phyloP scores from a whole-genome alignment of 2,888 invertebrate species.

The Amphipyra berbera region DNA sequence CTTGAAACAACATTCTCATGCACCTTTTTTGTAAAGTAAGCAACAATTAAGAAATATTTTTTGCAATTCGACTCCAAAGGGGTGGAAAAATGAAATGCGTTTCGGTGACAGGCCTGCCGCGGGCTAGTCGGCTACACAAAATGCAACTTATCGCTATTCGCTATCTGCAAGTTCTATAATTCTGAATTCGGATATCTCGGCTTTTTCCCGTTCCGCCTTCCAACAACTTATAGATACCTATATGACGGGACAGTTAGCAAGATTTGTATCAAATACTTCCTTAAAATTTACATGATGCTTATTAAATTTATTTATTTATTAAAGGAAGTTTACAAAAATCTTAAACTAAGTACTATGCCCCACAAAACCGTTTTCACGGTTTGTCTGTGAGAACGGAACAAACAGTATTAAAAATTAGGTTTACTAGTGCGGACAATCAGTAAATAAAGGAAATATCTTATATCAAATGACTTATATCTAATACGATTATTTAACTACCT shows the following conservation, averaged over 20 bases:
- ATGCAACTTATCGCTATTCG: slow-evolving; percentile 39
- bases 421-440: no score
- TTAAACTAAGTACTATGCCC: no score
- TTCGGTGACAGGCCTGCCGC: slow-evolving; percentile 37
- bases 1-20: slow-evolving; percentile 39
- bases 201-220: slow-evolving; percentile 7
- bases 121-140: slow-evolving; percentile 40
- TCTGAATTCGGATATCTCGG: slow-evolving; percentile 24
- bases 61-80: slow-evolving; percentile 50
- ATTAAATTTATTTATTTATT: no score
- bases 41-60: slow-evolving; percentile 59
- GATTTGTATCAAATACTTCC: no score
- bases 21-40: slow-evolving; percentile 54
- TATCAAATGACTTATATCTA: no score
- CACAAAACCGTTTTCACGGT: no score
- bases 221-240: not conserved
- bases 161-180: slow-evolving; percentile 31
- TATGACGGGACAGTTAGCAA: not conserved
- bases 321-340: no score
- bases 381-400: no score
- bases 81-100: slow-evolving; percentile 49
- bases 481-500: no score
- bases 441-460: no score
- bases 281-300: no score
- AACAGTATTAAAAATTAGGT: no score